Evolutionary conservation across 2,797 vertebrate species (phyloP).

Genomic region (Denticeps clupeoides): DNA sequence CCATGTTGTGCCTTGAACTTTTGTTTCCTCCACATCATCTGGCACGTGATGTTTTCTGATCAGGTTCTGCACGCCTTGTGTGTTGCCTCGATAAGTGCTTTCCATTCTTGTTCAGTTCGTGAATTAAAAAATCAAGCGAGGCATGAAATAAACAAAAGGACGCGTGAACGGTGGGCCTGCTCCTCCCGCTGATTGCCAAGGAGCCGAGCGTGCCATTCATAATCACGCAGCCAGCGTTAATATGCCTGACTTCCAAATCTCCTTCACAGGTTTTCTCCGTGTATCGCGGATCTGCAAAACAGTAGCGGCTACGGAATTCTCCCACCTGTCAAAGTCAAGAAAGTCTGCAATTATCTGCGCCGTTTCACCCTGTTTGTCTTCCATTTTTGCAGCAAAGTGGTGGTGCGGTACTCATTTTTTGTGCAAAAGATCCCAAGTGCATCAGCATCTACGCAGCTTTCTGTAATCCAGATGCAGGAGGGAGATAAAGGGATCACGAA

Average conservation of each 20-base stretch:
- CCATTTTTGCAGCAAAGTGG: constrained; percentile 11
- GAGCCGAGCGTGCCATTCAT: background rate
- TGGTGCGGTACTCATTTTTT: too few relatives aligned
- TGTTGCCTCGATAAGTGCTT: constrained; percentile 11
- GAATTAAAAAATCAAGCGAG: constrained; percentile 20
- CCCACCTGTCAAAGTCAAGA: background rate
- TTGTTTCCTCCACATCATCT: too few relatives aligned
- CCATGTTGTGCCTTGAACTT: too few relatives aligned
- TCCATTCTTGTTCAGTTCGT: constrained; percentile 9
- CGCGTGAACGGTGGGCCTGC: constrained; percentile 11
- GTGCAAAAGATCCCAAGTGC: constrained; percentile 21
- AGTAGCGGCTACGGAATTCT: background rate
- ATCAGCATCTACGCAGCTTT: too few relatives aligned
- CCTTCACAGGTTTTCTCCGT: background rate
- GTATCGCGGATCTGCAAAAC: background rate
- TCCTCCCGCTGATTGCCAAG: background rate
- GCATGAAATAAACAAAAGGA: constrained; percentile 20
- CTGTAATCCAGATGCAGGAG: too few relatives aligned
- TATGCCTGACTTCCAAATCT: background rate
- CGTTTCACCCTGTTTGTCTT: constrained; percentile 24
- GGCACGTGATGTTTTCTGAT: too few relatives aligned
- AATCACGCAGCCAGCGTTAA: background rate
- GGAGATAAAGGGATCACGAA: too few relatives aligned
- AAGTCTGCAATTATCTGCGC: constrained; percentile 18
- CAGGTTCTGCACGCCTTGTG: background rate